These are phyloP conservation scores for Andrena flavipes DNA, from an alignment of 2,888 invertebrate genomes.

Conservation along the genomic window DNA sequence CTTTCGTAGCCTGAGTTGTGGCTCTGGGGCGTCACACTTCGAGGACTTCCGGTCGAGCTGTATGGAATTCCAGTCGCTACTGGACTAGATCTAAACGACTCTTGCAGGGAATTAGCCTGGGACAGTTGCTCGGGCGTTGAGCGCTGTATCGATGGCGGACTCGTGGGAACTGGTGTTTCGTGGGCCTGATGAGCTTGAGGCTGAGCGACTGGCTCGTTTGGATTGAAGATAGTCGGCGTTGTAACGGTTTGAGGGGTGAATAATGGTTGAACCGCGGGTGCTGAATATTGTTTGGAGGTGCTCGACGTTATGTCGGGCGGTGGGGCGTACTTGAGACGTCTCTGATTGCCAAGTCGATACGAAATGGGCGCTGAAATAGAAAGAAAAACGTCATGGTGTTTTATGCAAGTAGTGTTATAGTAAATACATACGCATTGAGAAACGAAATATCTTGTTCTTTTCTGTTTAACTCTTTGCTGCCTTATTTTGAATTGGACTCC, in stretches of 20 bases:
- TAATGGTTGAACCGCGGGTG: conserved; percentile 40
- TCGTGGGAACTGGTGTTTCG: conserved; percentile 26
- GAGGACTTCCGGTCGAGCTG: conserved; percentile 23
- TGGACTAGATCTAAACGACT: conserved; percentile 74
- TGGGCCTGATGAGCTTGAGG: conserved; percentile 25
- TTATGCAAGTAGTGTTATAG: background rate
- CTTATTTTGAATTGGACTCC: too few species aligned
- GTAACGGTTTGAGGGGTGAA: conserved; percentile 35
- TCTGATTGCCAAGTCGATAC: conserved; percentile 89
- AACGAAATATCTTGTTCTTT: background rate
- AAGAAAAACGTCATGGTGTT: background rate
- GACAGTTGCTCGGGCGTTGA: conserved; percentile 60
- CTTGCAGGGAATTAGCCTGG: conserved; percentile 69
- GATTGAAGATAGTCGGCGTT: conserved; percentile 69
- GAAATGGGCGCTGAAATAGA: conserved; percentile 75
- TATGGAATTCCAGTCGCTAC: conserved; percentile 42
- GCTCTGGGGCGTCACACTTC: conserved; percentile 43
- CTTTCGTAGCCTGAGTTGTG: conserved; percentile 50
- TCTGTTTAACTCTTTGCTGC: background rate
- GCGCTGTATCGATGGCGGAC: conserved; percentile 59
- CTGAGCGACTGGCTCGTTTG: conserved; percentile 44
- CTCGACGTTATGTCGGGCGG: conserved; percentile 89
- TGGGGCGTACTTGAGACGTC: conserved; percentile 91
- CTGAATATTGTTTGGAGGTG: conserved; percentile 63
- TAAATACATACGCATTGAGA: background rate